Conservation (phyloP, 2,113 vertebrate species). For the Rafetus swinhoei region DNA sequence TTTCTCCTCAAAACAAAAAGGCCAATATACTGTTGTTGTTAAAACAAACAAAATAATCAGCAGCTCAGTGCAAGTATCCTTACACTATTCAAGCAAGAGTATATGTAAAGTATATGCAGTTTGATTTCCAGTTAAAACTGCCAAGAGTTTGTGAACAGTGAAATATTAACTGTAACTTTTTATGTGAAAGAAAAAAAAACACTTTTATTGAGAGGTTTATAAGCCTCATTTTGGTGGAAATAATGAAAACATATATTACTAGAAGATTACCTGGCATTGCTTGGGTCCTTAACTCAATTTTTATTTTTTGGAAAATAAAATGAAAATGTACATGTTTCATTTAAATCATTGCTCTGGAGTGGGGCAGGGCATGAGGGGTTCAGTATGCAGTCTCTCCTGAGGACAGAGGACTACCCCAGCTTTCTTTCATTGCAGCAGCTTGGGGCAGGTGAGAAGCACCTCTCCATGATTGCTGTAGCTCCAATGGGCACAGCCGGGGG, state of each 20-base stretch:
- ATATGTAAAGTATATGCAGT: not conserved
- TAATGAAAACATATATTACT: not conserved
- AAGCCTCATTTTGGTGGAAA: not conserved
- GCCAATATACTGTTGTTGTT: not conserved
- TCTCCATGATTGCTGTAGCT: too few relatives aligned
- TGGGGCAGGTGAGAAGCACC: too few relatives aligned
- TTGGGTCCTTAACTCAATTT: too few relatives aligned
- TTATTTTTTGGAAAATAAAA: too few relatives aligned
- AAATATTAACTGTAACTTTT: not conserved
- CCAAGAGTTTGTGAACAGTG: not conserved
- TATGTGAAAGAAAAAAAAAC: not conserved
- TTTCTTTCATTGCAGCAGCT: too few relatives aligned
- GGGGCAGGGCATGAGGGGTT: too few relatives aligned
- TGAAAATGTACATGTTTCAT: too few relatives aligned
- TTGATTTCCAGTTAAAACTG: not conserved
- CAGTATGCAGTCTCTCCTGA: too few relatives aligned
- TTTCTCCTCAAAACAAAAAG: not conserved
- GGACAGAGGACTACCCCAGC: too few relatives aligned
- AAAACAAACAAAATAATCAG: not conserved
- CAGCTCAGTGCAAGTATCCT: not conserved
- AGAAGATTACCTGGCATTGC: too few relatives aligned
- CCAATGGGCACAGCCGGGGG: too few relatives aligned
- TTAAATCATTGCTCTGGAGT: too few relatives aligned
- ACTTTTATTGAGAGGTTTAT: not conserved
- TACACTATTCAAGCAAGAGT: accelerated